A percentile compares a stretch with the other conserved stretches of the same genome.
Evolutionary conservation across 30 jellyfish, hydroid and myxozoan genomes (phyloP).

Genomic region (Aurelia sp.): DNA sequence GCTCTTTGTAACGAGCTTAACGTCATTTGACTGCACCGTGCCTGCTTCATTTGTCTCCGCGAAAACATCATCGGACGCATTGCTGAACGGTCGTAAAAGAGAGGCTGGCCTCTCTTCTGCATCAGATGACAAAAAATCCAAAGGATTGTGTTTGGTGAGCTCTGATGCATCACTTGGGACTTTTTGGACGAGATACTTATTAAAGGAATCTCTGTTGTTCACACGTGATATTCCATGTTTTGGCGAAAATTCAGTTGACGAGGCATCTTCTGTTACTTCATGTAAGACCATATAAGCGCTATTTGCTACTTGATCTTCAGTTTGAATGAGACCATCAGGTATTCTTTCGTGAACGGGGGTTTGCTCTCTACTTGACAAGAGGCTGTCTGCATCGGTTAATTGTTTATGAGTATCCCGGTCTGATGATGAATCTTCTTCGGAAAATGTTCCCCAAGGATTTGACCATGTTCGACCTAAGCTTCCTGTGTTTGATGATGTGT

Average conservation of each 20-base stretch:
- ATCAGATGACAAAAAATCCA: constrained; percentile 19
- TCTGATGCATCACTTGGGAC: neutral
- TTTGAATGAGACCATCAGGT: neutral
- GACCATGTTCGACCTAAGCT: constrained; percentile 39
- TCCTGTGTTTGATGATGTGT: constrained; percentile 48
- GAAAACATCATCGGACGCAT: constrained; percentile 32
- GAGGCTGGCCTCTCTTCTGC: constrained; percentile 27
- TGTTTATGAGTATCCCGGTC: constrained; percentile 38
- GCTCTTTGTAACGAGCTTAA: too few relatives aligned
- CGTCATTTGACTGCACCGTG: too few relatives aligned
- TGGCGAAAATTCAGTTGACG: neutral
- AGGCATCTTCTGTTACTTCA: neutral
- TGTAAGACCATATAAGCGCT: neutral
- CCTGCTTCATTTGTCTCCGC: neutral
- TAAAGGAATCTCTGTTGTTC: constrained; percentile 22
- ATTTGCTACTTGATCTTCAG: too few relatives aligned
- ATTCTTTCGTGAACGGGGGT: neutral
- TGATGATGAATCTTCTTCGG: constrained; percentile 53
- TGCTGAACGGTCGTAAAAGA: constrained; percentile 37
- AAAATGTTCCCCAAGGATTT: constrained; percentile 74
- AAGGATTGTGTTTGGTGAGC: constrained; percentile 10
- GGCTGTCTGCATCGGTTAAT: constrained; percentile 25
- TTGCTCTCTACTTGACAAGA: constrained; percentile 30
- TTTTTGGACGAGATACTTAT: constrained; percentile 40
- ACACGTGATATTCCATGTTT: neutral